Evolutionary conservation across 2,888 invertebrate species (phyloP).

Genomic region (Chelonus formosanus): DNA sequence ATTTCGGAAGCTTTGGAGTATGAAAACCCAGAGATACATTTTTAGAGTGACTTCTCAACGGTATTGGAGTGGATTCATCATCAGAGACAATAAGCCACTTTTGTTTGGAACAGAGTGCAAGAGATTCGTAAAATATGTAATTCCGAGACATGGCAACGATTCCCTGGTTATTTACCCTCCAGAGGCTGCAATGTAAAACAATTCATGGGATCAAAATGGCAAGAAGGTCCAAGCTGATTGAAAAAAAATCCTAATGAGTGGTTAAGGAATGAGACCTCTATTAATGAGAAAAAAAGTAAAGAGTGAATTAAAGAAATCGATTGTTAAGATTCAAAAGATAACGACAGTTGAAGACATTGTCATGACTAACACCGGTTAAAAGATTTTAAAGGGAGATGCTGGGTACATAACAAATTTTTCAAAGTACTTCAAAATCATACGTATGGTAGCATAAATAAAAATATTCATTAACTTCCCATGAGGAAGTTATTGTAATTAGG

Average conservation of each 20-base stretch:
- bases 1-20: conserved; percentile 35
- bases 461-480: too few species aligned
- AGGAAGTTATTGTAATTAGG: too few species aligned
- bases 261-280: conserved; percentile 34
- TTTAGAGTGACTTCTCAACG: conserved; percentile 50
- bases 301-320: conserved; percentile 35
- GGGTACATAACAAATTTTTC: conserved; percentile 26
- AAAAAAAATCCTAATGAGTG: conserved; percentile 37
- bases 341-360: too few species aligned
- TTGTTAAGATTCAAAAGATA: conserved; percentile 9
- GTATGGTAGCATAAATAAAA: conserved; percentile 43
- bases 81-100: conserved; percentile 44
- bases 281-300: conserved; percentile 30
- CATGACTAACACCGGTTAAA: neutral
- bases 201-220: conserved; percentile 50
- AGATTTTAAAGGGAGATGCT: neutral
- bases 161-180: conserved; percentile 51
- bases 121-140: conserved; percentile 46
- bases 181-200: conserved; percentile 47
- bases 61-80: conserved; percentile 47
- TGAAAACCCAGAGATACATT: conserved; percentile 33
- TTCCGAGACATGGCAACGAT: conserved; percentile 45
- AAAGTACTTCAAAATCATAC: conserved; percentile 41
- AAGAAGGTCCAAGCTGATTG: conserved; percentile 54
- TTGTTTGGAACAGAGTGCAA: conserved; percentile 48